A percentile compares a stretch with the other conserved stretches of the same genome.
Evolutionary conservation across 2,888 invertebrate species (phyloP).

Genomic region (Helleia helle): DNA sequence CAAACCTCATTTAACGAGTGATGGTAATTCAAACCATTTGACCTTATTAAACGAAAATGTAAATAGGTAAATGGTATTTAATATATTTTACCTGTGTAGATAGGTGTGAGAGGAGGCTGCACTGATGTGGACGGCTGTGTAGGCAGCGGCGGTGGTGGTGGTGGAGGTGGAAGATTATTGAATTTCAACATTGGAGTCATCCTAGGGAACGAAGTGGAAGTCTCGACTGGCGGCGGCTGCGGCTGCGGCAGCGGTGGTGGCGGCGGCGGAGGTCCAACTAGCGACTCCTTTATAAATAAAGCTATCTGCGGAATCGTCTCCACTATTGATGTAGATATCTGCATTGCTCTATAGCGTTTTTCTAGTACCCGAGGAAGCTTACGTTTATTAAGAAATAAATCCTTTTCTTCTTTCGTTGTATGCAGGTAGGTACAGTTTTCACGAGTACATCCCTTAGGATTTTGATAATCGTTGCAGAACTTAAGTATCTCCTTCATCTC

Average conservation of each 20-base stretch:
- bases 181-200: neutral
- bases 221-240: conserved; percentile 20
- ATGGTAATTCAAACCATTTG: too few species aligned
- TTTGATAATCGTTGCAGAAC: conserved; percentile 59
- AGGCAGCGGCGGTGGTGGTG: conserved; percentile 23
- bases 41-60: too few species aligned
- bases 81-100: conserved; percentile 31
- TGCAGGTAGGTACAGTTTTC: conserved; percentile 50
- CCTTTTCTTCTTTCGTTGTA: conserved; percentile 44
- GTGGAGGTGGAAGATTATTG: conserved; percentile 26
- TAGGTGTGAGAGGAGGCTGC: conserved; percentile 10
- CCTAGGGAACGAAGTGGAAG: conserved; percentile 14
- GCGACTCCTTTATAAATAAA: conserved; percentile 25
- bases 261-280: conserved; percentile 24
- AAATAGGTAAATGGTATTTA: too few species aligned
- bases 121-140: conserved; percentile 11
- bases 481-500: conserved; percentile 46
- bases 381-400: conserved; percentile 36
- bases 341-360: conserved; percentile 37
- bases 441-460: conserved; percentile 42
- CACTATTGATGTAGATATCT: conserved; percentile 25
- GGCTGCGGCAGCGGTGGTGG: conserved; percentile 32
- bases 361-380: conserved; percentile 42
- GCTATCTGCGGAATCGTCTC: conserved; percentile 30
- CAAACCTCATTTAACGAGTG: too few species aligned